Percentiles rank a stretch among this genome's conserved stretches.
Evolutionary conservation across 2,797 vertebrate genomes (phyloP).

Genomic region (Parambassis ranga): DNA sequence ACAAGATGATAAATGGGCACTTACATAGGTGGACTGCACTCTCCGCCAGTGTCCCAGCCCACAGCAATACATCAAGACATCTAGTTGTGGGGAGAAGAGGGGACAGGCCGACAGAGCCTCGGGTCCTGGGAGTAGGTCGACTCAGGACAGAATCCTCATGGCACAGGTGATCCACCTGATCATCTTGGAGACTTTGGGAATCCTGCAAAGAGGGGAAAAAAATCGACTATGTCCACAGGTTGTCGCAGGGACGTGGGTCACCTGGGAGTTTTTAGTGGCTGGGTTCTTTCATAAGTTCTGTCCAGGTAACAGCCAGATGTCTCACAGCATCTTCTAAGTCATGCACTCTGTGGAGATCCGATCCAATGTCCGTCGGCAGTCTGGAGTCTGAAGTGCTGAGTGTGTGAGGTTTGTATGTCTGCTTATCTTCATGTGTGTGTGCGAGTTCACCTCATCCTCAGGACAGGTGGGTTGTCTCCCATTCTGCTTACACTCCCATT

Average conservation of each 20-base stretch:
- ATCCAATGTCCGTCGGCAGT: conserved; percentile 3
- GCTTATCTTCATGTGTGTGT: neutral
- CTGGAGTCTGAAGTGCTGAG: neutral
- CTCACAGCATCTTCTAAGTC: conserved; percentile 38
- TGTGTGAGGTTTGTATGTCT: conserved; percentile 25
- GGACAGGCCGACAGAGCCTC: conserved; percentile 64
- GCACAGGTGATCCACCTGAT: conserved; percentile 56
- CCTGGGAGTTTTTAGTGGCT: neutral
- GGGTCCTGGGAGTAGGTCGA: conserved; percentile 42
- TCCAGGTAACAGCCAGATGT: conserved; percentile 11
- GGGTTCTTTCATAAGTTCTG: conserved; percentile 29
- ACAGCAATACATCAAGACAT: conserved; percentile 99
- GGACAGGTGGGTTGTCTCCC: conserved; percentile 42
- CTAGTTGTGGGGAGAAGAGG: conserved; percentile 75
- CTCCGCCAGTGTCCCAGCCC: conserved; percentile 95
- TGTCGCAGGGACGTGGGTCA: conserved; percentile 2
- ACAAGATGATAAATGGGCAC: too few species aligned
- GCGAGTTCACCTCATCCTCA: conserved; percentile 41
- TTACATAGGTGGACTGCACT: conserved; percentile 95
- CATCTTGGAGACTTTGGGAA: conserved; percentile 1
- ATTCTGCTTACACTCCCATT: conserved; percentile 43
- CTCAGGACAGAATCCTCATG: conserved; percentile 58
- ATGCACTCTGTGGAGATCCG: neutral
- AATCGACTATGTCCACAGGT: conserved; percentile 31
- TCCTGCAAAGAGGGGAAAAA: neutral